Conservation (phyloP, 2,888 invertebrate species). For the Cephus rjabovi region DNA sequence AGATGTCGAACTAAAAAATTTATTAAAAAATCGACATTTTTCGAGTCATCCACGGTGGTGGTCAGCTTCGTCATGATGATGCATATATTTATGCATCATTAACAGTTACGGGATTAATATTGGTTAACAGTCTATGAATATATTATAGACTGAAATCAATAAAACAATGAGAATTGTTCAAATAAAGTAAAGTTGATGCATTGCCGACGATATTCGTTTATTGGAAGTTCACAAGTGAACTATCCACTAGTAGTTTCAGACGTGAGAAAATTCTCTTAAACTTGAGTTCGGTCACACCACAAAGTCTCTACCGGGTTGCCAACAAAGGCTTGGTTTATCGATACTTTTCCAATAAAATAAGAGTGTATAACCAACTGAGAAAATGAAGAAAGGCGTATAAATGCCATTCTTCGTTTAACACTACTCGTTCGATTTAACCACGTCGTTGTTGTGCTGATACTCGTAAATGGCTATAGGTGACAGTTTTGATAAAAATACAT, state of each 20-base stretch:
- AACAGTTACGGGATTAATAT: no score
- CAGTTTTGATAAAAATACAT: not conserved
- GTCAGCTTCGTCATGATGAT: no score
- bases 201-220: not conserved
- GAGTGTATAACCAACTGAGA: not conserved
- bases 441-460: not conserved
- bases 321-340: not conserved
- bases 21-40: no score
- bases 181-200: not conserved
- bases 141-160: no score
- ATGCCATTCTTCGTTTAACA: not conserved
- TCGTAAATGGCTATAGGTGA: not conserved
- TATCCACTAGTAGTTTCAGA: not conserved
- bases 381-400: not conserved
- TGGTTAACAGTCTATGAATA: no score
- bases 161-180: not conserved
- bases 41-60: no score
- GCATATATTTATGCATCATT: no score
- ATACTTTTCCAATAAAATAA: not conserved
- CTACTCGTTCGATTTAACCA: not conserved
- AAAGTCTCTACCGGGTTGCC: not conserved
- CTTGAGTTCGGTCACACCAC: not conserved
- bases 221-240: not conserved
- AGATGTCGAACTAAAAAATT: no score
- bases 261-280: not conserved